These are phyloP conservation scores for Mercenaria mercenaria DNA, from an alignment of 1,140 invertebrate genomes.

Conservation along the genomic window DNA sequence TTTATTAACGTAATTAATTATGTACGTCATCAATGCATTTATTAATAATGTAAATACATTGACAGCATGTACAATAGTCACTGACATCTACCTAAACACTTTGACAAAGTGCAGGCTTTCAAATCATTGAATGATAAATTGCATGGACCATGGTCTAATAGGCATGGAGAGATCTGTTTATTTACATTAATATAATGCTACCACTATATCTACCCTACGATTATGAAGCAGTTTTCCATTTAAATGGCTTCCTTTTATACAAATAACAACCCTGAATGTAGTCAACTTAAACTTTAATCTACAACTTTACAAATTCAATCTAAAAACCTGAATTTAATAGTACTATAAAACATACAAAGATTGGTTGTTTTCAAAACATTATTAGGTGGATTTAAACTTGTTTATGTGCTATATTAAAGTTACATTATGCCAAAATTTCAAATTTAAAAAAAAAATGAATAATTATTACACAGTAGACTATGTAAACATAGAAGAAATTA, in stretches of 20 bases:
- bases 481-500: no score
- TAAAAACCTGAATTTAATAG: constrained; percentile 1
- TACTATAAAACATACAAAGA: not conserved
- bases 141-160: constrained; percentile 20
- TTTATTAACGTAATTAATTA: constrained; percentile 10
- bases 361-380: not conserved
- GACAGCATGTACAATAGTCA: not conserved
- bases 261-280: not conserved
- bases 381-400: no score
- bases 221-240: not conserved
- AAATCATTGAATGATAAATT: constrained; percentile 7
- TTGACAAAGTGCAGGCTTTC: constrained; percentile 37
- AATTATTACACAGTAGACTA: no score
- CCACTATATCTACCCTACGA: not conserved
- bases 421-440: no score
- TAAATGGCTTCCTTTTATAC: constrained; percentile 10
- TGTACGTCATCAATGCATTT: constrained; percentile 9
- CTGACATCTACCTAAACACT: not conserved
- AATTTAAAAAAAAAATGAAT: no score
- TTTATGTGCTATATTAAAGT: no score
- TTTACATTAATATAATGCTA: not conserved
- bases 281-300: constrained; percentile 14
- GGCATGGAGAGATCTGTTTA: constrained; percentile 6
- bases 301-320: constrained; percentile 14
- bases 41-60: constrained; percentile 27